Evolutionary conservation across 2,888 invertebrate genomes (phyloP), one percentile per base, ranked within the genome.

Genomic region (Horisme vitalbata): DNA sequence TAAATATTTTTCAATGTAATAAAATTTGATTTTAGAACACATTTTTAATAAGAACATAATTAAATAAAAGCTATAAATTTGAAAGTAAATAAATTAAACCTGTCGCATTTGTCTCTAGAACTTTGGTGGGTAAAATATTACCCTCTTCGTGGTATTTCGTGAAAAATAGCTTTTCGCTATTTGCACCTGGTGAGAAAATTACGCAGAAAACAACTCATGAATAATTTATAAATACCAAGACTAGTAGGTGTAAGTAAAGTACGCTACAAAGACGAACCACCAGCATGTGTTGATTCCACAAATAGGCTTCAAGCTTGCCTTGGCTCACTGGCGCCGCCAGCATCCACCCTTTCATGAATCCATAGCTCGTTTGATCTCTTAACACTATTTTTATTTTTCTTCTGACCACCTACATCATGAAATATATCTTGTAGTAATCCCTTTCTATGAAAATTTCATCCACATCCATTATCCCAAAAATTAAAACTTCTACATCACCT

Each of bases 271-370:
- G 31, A 27, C 13, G 38, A 35, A 24, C 38, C 27, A 39, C 36
- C 32, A 43, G 39, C 54, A 47, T 49, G 41, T 54, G 54, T 51
- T 52, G 57, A 52, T 41, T 56, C 67, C 61, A 59, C 60, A 69
- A 69, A 69, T 68, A 68, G 62, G n/a, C n/a, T n/a, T n/a, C n/a
- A n/a, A n/a, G n/a, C n/a, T n/a, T n/a, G n/a, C n/a, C 56, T 47
- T 49, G 63, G 13, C 39, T n/a, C n/a, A n/a, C n/a, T 44, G 48
- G 65, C 65, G 68, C 65, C 67, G 51, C 57, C 45, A 50, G 54
- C 59, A 46, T 45, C 57, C 45, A 53, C 55, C 62, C 53, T 52
- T 55, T 55, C 49, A 54, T 44, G 39, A 52, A 47, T 53, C 36
- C 46, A 47, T 45, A 34, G 26, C 41, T 24, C 41, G 32, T 43